Evolutionary conservation across 1,140 invertebrate genomes (phyloP), one percentile per base, ranked within the genome.

Genomic region (Pygmarrhopalites habei): DNA sequence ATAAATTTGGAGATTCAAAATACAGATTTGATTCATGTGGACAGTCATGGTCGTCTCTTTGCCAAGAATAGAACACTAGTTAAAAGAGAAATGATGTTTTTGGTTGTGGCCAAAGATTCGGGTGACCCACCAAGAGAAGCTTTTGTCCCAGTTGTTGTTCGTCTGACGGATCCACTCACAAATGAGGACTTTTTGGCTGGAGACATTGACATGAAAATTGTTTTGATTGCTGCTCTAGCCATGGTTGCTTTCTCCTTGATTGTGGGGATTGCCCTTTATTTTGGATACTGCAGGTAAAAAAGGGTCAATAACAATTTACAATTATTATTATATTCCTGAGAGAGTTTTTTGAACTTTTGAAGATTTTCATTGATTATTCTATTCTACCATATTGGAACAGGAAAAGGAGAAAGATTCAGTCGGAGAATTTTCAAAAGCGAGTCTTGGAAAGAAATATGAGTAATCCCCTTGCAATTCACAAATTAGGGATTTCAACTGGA

Each of bases 1-100:
- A 77, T 92, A 2, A 80, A 81, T 30, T 74, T 92, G 1, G 81
- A 82, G 0, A 68, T 71, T 21, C 65, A 68, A 65, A 71, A 71
- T 29, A 68, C 66, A 1, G 66, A 71, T 43, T 62, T 62, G 25
- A 58, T 71, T 23, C 43, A 49, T n/a, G 64, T 71, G 23, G 66
- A 71, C 32, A 58, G 55, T 12, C 61, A 64, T 46, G 69, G 69
- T 2, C 63, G 64, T 15, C 62, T 71, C 0, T 71, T 55, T 56
- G 29, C 65, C 3, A 41, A 57, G 15, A 71, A 71, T 47, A 60
- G 56, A 28, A 68, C 64, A 19, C 15, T 71, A 23, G 66, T 68
- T 2, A 71, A 71, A 35, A 44, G 69, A 43, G 69, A 71, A 58
- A 71, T 71, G 69, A 71, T 71, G 69, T 71, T 71, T 60, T 35